Base-by-base conservation (phyloP, 2,113 vertebrate species). In the Scatophagus argus region DNA sequence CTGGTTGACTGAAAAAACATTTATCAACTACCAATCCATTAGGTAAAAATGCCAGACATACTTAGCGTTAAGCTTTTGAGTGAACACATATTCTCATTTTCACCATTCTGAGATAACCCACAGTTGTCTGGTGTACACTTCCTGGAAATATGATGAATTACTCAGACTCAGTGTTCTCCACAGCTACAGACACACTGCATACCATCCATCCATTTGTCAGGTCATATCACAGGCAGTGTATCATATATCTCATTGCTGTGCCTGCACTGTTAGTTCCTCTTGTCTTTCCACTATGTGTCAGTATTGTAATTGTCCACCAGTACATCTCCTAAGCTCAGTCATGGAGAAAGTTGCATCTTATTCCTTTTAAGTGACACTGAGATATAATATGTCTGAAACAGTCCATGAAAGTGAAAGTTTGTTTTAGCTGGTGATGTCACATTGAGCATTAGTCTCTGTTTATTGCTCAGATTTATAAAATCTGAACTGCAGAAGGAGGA, bases 381-480 rank as follows among this genome's bases (percentile, higher is more conserved):
- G 60, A 43, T 2, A 44, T 27, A 10, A 29, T 43, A 4, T 10
- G 11, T 38, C 27, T 44, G 21, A 31, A 52, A 74, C 46, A 21
- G 2, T 46, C 6, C 43, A 44, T 19, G 43, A 44, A 44, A 43
- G 41, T 44, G 17, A 17, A 17, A 44, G 17, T 44, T 19, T 44
- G 43, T 19, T 41, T 41, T 2, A 41, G 39, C 3, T 44, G 44
- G 46, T 14, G 47, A 52, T 17, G 3, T 27, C 17, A 51, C 17
- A 61, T 17, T 31, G 25, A 60, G 29, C 59, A 68, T 23, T 44
- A 36, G 17, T 82, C 61, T 41, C 38, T 70, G 41, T 14, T 56
- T 61, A 62, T 51, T 70, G 58, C 38, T 62, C 1, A 43, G 23
- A 41, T 82, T 49, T 65, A 58, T 34, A 39, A 62, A 31, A 36